Evolutionary conservation across 2,113 vertebrate species (phyloP).

Genomic region (Malurus melanocephalus): DNA sequence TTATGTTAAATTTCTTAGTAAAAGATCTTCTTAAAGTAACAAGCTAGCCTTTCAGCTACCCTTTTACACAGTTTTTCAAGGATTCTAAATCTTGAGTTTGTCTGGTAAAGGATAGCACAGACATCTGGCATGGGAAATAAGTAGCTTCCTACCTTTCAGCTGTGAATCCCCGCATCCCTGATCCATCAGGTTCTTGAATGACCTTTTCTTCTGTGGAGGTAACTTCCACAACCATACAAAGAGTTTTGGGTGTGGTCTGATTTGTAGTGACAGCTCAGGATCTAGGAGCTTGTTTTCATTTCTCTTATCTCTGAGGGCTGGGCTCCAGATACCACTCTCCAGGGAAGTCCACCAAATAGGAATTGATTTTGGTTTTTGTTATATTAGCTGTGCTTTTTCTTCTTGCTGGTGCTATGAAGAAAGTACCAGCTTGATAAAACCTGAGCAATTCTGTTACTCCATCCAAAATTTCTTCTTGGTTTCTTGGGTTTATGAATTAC

Average conservation of each 20-base stretch:
- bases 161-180: background rate
- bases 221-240: background rate
- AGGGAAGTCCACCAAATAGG: rapidly evolving
- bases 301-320: background rate
- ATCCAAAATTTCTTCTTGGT: background rate
- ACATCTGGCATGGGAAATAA: background rate
- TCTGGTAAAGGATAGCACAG: background rate
- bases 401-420: background rate
- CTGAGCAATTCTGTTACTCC: background rate
- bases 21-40: background rate
- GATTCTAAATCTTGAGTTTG: background rate
- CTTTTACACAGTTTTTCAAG: background rate
- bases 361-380: background rate
- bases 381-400: background rate
- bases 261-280: background rate
- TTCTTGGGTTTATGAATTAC: background rate
- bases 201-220: background rate
- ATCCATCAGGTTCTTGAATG: background rate
- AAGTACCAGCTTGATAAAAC: background rate
- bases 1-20: background rate
- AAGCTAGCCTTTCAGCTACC: background rate
- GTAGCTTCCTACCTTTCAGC: background rate
- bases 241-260: background rate
- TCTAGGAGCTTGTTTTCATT: background rate
- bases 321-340: background rate